Evolutionary conservation across 2,797 vertebrate genomes (phyloP), one percentile per base, ranked within the genome.

Genomic region (Hippocampus kuda): DNA sequence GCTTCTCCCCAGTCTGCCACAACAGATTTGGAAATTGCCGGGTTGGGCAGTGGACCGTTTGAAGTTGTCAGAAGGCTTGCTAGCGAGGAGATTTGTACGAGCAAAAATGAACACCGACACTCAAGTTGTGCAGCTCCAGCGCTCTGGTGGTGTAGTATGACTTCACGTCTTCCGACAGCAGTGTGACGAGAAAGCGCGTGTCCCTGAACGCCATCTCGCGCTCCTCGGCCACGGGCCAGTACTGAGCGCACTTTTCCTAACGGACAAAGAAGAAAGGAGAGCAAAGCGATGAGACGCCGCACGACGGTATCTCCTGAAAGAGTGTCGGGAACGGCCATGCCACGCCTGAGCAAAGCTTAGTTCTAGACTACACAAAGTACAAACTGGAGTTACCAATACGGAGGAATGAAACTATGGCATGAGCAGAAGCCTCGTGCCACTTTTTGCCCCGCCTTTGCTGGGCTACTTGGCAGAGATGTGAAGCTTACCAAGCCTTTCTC

Each of bases 181-280:
- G 87, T 0, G 90, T 94, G 82, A 99, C 88, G 59, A 93, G 81
- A 85, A 99, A 94, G 68, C 91, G 85, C 0, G 95, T 95, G 69
- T 99, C 97, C 73, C 92, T 91, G 78, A 99, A 98, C 42, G 92
- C 51, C 95, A 95, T 96, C 78, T 96, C 92, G 5, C 83, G 89
- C 76, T 98, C 94, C 71, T 94, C 94, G 20, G 91, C 89, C 42
- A 85, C 92, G 24, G 97, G 97, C 97, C 97, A 99, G 85, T 99
- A 99, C 86, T 98, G 96, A 6, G 96, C 97, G 86, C 97, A 99
- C 79, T 99, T 99, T 80, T 99, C 84, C 97, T 99, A 53, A 26
- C n/a, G 53, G 18, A 41, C 44, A 6, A 38, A 13, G 27, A 53
- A 30, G 18, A 30, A 51, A 66, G n/a, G 4, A 11, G 7, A 54